These are phyloP conservation scores for Agonopterix alstromeriana DNA, from an alignment of 2,888 invertebrate species.

Conservation along the genomic window DNA sequence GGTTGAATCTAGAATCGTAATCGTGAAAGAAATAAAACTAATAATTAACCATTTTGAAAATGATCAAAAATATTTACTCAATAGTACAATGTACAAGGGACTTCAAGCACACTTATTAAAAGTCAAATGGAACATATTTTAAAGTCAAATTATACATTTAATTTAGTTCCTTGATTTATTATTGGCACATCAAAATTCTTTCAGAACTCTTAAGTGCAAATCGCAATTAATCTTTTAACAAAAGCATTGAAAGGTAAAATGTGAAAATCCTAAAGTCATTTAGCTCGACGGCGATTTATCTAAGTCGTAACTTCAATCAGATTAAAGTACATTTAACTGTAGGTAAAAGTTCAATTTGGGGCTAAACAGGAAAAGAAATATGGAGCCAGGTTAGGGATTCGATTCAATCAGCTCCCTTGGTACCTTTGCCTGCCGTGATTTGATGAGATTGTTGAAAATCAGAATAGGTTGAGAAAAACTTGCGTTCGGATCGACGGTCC, in stretches of 20 bases:
- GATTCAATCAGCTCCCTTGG: slow-evolving; percentile 73
- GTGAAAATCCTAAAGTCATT: slow-evolving; percentile 25
- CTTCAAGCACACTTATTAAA: too few relatives aligned
- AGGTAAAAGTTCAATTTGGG: slow-evolving; percentile 69
- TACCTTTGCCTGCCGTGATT: slow-evolving; percentile 56
- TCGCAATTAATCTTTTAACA: not conserved
- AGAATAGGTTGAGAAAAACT: slow-evolving; percentile 58
- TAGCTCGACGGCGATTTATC: slow-evolving; percentile 42
- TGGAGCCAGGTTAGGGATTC: slow-evolving; percentile 61
- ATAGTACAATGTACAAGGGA: too few relatives aligned
- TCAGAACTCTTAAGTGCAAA: not conserved
- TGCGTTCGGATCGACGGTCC: slow-evolving; percentile 30
- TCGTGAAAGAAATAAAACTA: too few relatives aligned
- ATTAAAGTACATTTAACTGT: slow-evolving; percentile 73
- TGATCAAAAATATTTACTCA: too few relatives aligned
- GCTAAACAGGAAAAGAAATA: slow-evolving; percentile 64
- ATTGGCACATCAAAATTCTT: too few relatives aligned
- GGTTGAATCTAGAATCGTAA: too few relatives aligned
- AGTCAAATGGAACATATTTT: too few relatives aligned
- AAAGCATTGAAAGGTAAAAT: not conserved
- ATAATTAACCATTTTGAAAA: too few relatives aligned
- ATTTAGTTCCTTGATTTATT: too few relatives aligned
- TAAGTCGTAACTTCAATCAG: slow-evolving; percentile 68
- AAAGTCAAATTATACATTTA: too few relatives aligned
- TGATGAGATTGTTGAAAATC: slow-evolving; percentile 73